A percentile compares a stretch with the other conserved stretches of the same genome.
Conservation (phyloP, 2,113 vertebrate species). For the Rhagologus leucostigma region DNA sequence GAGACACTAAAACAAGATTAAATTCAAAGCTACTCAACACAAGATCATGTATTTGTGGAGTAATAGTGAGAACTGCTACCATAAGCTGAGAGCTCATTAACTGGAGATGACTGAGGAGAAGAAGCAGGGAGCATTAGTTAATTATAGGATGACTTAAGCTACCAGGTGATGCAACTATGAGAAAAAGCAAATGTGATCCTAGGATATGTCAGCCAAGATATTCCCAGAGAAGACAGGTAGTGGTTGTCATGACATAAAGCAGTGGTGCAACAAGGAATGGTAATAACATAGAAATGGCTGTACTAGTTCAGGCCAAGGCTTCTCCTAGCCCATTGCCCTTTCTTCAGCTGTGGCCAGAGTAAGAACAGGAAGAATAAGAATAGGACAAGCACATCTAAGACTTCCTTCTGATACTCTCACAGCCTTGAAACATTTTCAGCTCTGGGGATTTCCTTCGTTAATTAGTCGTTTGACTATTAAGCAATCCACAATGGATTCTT, state of each 20-base stretch:
- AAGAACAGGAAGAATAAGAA: constrained; percentile 58
- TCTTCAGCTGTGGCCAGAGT: not conserved
- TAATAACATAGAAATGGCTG: not conserved
- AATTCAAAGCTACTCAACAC: not conserved
- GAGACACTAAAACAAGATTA: not conserved
- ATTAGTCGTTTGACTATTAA: constrained; percentile 1
- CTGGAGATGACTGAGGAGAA: constrained; percentile 20
- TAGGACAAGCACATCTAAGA: not conserved
- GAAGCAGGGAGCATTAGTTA: not conserved
- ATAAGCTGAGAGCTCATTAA: constrained; percentile 5
- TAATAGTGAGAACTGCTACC: not conserved
- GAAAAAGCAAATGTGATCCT: constrained; percentile 17
- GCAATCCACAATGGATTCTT: not conserved
- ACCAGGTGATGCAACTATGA: not conserved
- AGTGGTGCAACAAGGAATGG: not conserved
- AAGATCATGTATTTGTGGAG: not conserved
- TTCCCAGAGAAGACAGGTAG: constrained; percentile 5
- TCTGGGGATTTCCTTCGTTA: constrained; percentile 35
- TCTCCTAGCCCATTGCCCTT: not conserved
- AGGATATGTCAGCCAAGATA: not conserved
- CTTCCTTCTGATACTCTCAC: constrained; percentile 30
- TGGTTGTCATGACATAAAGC: not conserved
- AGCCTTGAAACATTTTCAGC: constrained; percentile 2
- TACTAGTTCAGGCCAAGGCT: not conserved
- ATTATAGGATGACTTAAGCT: constrained; percentile 36